Evolutionary conservation across 2,888 invertebrate species (phyloP), one percentile per base, ranked within the genome.

Genomic region (Agrotis exclamationis): DNA sequence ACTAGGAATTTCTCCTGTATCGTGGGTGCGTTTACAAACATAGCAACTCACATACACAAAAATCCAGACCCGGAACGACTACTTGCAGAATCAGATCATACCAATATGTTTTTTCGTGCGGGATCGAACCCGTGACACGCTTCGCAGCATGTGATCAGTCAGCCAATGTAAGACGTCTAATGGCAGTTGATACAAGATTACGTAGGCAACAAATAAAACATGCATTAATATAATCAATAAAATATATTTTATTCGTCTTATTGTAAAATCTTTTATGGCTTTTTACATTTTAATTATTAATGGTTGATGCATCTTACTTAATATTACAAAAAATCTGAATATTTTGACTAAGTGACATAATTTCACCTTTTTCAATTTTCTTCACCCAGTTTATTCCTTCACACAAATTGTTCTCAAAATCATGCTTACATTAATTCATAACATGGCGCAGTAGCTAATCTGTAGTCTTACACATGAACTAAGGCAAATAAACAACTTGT

Each of bases 161-260:
- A 39, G 39, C 4, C 39, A 39, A 39, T 9, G 39, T 39, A 11
- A 39, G 11, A 39, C 39, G 39, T 11, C 39, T 39, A 33, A 39
- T 11, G 39, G 39, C 11, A 39, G 20, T 4, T 16, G 44, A 22
- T n/a, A 44, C 0, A 51, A 48, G 54, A 39, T n/a, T n/a, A n/a
- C 33, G 14, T 50, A 20, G 14, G 2, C 1, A 39, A 39, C 39
- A 51, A 75, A 73, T 65, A 18, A 74, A 75, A 66, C 4, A 48
- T 18, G 33, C 22, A 33, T 6, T 22, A 24, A 24, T 39, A 24
- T 2, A 72, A 56, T 54, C 28, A 78, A 63, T 53, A 24, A 58
- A 75, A 53, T 75, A 59, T 79, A 47, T 73, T 78, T 54, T 22
- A 11, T n/a, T 33, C 45, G 45, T 20, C 13, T 51, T 60, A 60